Evolutionary conservation across 2,797 vertebrate genomes (phyloP), one percentile per base, ranked within the genome.

Genomic region (Arnoldichthys spilopterus): DNA sequence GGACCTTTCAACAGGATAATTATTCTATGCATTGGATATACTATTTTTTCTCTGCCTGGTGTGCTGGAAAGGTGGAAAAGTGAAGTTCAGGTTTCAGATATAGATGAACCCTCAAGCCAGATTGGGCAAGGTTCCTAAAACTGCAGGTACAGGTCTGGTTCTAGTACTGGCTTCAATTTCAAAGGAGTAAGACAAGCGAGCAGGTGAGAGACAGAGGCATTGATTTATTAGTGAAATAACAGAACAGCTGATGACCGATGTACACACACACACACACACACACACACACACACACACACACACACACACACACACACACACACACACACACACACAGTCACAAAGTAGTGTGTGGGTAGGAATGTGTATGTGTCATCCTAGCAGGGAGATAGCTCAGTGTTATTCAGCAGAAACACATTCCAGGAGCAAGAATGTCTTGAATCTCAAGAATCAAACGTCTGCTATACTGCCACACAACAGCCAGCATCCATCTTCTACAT

Each of bases 401-500:
- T 30, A 26, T 30, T 28, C 28, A 26, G 8, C 30, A 15, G 12
- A 64, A 15, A 34, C 7, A n/a, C 62, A 20, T 40, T 64, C 34
- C 62, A 64, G 32, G 34, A 40, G 18, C 62, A 43, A n/a, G 62
- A 43, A 40, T 64, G 11, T 64, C 32, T 49, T 24, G 16, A 54
- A 13, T 30, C 18, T 49, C n/a, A n/a, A n/a, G n/a, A n/a, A 37
- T 37, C 34, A 37, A 37, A n/a, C n/a, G 58, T 43, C 30, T 15
- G 20, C 11, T 15, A 43, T 20, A 53, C 9, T 45, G 24, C 40
- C 22, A 43, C 30, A 53, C 61, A 13, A 47, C 34, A 72, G 6
- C 32, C 51, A 58, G 8, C 37, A 37, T 9, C 37, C 37, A 37
- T 37, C 9, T 91, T 94, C 47, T 20, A 20, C 47, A 3, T 3